Conservation (phyloP, 2,797 vertebrate genomes). For the Hozukius guyotensis region DNA sequence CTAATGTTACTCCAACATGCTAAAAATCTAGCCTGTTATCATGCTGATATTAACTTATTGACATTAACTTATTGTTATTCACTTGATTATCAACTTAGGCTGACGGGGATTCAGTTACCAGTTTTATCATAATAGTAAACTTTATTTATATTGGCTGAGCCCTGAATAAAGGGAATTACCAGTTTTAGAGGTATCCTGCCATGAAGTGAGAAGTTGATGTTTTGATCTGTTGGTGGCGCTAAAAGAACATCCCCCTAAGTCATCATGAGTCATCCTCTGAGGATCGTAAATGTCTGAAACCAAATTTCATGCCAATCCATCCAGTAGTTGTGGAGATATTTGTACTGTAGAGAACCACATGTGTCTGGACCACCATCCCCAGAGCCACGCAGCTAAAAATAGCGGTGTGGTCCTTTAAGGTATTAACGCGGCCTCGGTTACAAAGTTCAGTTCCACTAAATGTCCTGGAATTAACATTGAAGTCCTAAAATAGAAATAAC, state of each 20-base stretch:
- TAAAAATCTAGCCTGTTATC: no score
- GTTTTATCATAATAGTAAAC: no score
- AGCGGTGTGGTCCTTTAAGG: not conserved
- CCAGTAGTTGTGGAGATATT: not conserved
- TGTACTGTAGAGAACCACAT: conserved; percentile 1
- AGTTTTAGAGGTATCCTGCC: not conserved
- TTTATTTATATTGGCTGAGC: not conserved
- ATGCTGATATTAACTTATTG: no score
- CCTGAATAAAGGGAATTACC: not conserved
- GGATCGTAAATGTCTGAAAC: not conserved
- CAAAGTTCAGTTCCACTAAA: conserved; percentile 31
- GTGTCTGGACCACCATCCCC: not conserved
- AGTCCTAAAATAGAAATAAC: conserved; percentile 45
- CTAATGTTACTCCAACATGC: no score
- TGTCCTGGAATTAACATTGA: conserved; percentile 46
- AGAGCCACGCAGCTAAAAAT: conserved; percentile 35
- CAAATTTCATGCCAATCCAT: not conserved
- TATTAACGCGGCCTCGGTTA: conserved; percentile 35
- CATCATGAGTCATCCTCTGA: not conserved
- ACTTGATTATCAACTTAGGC: no score
- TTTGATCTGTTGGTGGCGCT: conserved; percentile 10
- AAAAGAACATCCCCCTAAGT: not conserved
- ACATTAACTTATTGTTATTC: no score
- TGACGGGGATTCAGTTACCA: no score
- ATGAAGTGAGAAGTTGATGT: not conserved